Conservation (phyloP, 2,113 vertebrate species). For the Benitochromis conjunctus region DNA sequence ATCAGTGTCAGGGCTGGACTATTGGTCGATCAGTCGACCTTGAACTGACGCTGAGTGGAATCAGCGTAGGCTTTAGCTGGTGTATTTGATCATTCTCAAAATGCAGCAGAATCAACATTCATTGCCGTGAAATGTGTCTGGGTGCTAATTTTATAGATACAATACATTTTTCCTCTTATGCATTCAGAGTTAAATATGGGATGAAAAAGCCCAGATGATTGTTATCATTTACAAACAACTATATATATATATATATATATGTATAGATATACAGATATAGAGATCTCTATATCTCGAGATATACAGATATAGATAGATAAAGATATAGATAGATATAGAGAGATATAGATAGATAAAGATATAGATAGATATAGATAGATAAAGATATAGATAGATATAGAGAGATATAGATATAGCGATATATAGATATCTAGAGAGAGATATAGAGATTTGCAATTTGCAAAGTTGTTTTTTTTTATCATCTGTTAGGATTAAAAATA, state of each 20-base stretch:
- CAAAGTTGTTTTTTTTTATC: background rate
- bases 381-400: too few relatives aligned
- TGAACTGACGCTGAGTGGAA: background rate
- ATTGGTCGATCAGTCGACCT: conserved; percentile 9
- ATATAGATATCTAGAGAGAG: too few relatives aligned
- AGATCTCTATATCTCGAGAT: too few relatives aligned
- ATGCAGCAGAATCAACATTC: background rate
- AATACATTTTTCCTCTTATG: background rate
- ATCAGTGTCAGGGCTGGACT: background rate
- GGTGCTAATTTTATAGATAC: background rate
- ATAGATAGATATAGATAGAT: too few relatives aligned
- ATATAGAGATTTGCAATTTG: too few relatives aligned
- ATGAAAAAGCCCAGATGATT: background rate
- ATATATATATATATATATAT: too few relatives aligned
- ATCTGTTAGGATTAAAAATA: background rate
- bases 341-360: too few relatives aligned
- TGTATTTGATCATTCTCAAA: background rate
- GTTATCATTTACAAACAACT: background rate
- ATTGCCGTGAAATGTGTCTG: background rate
- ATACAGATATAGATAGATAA: too few relatives aligned
- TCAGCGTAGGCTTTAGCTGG: background rate
- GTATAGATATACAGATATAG: too few relatives aligned
- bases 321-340: too few relatives aligned
- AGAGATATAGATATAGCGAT: too few relatives aligned
- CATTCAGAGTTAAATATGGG: background rate